Conservation (phyloP, 2,113 vertebrate genomes). For the Menura novaehollandiae region DNA sequence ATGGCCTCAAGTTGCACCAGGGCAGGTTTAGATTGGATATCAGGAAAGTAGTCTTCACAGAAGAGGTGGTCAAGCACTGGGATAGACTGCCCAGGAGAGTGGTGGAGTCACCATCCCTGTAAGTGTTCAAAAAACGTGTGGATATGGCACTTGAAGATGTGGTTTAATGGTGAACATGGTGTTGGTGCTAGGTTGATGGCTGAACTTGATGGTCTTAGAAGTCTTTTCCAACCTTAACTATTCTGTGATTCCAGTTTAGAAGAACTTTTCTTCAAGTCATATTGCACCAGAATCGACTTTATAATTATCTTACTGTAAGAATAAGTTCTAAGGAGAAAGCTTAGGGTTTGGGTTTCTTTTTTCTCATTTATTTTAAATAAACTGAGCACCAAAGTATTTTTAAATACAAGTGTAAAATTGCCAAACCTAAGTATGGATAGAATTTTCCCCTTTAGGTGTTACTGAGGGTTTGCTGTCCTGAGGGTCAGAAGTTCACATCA, state of each 20-base stretch:
- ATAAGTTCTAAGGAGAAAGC: neutral
- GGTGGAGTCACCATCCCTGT: neutral
- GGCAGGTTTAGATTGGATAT: neutral
- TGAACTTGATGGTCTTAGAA: neutral
- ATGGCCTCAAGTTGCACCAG: neutral
- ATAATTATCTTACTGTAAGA: neutral
- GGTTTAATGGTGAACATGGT: neutral
- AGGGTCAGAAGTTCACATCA: neutral
- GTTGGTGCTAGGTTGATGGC: neutral
- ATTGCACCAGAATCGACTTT: neutral
- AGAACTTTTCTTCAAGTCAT: neutral
- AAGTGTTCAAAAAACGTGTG: neutral
- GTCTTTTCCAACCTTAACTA: neutral
- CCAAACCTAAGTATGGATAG: neutral
- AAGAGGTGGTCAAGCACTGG: neutral
- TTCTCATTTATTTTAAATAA: neutral
- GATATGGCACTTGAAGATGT: neutral
- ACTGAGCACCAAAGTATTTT: neutral
- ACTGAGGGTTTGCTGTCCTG: neutral
- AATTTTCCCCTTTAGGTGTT: neutral
- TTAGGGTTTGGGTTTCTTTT: accelerated
- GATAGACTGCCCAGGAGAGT: neutral
- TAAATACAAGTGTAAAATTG: neutral
- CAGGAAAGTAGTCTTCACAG: neutral
- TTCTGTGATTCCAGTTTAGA: neutral